Conservation (phyloP, 2,888 invertebrate species). For the Ctenicera cuprea region DNA sequence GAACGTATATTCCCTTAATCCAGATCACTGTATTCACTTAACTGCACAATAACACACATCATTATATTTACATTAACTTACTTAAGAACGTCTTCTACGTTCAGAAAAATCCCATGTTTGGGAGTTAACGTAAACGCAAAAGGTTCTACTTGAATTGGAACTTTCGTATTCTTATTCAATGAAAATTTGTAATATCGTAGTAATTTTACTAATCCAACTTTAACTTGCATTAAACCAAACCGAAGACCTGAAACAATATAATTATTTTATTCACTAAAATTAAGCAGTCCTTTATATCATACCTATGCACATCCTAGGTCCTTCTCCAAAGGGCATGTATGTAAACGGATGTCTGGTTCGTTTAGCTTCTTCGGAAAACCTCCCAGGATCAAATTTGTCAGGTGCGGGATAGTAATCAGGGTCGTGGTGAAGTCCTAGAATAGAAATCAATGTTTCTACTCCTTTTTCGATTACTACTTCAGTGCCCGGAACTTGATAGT, state of each 20-base stretch:
- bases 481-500: conserved; percentile 61
- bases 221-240: conserved; percentile 51
- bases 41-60: no score
- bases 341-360: conserved; percentile 15
- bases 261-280: no score
- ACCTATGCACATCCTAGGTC: conserved; percentile 21
- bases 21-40: no score
- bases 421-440: conserved; percentile 59
- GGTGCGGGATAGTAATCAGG: conserved; percentile 39
- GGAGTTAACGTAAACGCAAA: not conserved
- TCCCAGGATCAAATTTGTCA: conserved; percentile 40
- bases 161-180: conserved; percentile 57
- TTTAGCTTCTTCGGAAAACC: conserved; percentile 28
- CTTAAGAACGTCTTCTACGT: no score
- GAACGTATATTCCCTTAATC: no score
- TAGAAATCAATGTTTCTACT: conserved; percentile 58
- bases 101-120: not conserved
- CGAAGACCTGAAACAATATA: conserved; percentile 45
- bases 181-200: conserved; percentile 58
- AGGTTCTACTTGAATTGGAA: conserved; percentile 13
- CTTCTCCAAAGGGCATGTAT: not conserved
- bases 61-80: no score
- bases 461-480: conserved; percentile 58
- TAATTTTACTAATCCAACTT: conserved; percentile 59
- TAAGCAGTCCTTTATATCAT: not conserved